Evolutionary conservation across 1,140 invertebrate species (phyloP), one percentile per base, ranked within the genome.

Genomic region (Idris sp.): DNA sequence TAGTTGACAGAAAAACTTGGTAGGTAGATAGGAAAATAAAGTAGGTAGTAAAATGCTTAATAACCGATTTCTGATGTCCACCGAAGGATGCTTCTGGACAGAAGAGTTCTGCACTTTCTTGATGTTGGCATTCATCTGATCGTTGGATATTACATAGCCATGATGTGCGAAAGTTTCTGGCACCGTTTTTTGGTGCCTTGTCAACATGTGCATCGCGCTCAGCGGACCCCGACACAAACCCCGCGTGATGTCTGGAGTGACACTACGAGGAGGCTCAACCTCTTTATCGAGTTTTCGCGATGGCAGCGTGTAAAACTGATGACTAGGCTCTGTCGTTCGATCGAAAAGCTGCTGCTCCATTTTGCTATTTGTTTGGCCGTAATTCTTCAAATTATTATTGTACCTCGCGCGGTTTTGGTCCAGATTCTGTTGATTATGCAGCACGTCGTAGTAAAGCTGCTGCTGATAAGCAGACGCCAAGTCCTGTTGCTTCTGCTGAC

Each of bases 211-310:
- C 79, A 83, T 79, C 2, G 84, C 49, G n/a, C 68, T 83, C 7
- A 86, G 30, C 1, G 84, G 76, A 13, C 76, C 79, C 2, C 76
- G 80, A 49, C 68, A 61, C 28, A 90, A 79, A 22, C 87, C 89
- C 49, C 89, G 84, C 0, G 89, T 90, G 16, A 90, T 90, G 49
- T 90, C 89, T 5, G 90, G 90, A 0, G 89, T 90, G 15, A 90
- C 84, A 13, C 88, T 89, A n/a, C 89, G 79, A 62, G 89, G 88
- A 11, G 86, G 85, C 40, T 88, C 83, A 44, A 68, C 74, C 9
- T 83, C 87, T 58, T 77, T 79, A 7, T 82, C 81, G n/a, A 81
- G 76, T 35, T 81, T 84, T 16, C 81, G 75, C 11, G 79, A 81
- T 2, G 86, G 85, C 18, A 87, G 31, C 0, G 86, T 87, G 36